Percentiles rank a stretch among this genome's conserved stretches.
Evolutionary conservation across 2,113 vertebrate genomes (phyloP).

Genomic region (Dascyllus trimaculatus): DNA sequence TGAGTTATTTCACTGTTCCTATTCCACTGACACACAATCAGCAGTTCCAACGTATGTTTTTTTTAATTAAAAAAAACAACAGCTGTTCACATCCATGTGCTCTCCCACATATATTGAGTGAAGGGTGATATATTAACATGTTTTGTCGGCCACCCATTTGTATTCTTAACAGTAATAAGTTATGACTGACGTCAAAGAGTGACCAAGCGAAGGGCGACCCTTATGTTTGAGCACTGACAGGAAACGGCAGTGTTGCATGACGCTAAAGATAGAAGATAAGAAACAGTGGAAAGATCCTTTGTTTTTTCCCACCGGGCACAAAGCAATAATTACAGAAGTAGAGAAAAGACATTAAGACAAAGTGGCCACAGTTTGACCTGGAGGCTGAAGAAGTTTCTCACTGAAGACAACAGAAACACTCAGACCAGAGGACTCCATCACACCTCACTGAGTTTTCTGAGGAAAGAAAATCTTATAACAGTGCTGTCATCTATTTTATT

Average conservation of each 20-base stretch:
- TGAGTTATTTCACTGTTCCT: neutral
- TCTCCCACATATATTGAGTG: conserved; percentile 10
- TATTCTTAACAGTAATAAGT: conserved; percentile 11
- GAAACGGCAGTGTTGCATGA: neutral
- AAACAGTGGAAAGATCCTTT: neutral
- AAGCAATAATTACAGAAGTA: neutral
- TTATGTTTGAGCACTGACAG: conserved; percentile 6
- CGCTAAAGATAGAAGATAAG: neutral
- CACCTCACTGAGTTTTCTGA: neutral
- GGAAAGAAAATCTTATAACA: neutral
- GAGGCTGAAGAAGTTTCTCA: neutral
- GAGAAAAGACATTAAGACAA: neutral
- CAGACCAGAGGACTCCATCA: neutral
- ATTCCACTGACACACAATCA: neutral
- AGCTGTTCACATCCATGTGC: neutral
- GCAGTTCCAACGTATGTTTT: neutral
- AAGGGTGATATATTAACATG: neutral
- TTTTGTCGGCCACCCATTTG: neutral
- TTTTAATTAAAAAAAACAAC: conserved; percentile 12
- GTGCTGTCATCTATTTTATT: no score
- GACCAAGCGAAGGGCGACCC: neutral
- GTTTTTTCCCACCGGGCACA: neutral
- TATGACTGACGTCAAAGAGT: conserved; percentile 13
- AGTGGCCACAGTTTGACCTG: no score
- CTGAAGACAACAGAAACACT: neutral